phyloP scores from a whole-genome alignment of 2,113 vertebrate genomes.

The Naja naja region DNA sequence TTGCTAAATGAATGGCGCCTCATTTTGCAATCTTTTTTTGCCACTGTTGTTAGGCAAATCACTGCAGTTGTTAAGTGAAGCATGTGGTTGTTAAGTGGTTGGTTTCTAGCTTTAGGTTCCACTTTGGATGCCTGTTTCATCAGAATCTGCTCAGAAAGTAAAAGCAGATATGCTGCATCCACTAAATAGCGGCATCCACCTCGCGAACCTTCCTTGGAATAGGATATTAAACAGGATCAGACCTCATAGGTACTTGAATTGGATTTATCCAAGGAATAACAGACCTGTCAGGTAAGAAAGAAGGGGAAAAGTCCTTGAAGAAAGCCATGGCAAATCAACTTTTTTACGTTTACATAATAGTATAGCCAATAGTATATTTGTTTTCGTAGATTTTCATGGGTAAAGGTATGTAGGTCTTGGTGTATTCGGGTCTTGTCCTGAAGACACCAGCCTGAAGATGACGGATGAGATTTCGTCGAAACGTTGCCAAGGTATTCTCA shows the following conservation, averaged over 20 bases:
- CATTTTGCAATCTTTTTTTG: too few relatives aligned
- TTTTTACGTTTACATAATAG: not conserved
- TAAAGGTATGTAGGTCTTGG: too few relatives aligned
- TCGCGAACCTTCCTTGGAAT: not conserved
- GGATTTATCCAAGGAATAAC: not conserved
- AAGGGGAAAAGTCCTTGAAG: not conserved
- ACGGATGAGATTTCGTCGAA: too few relatives aligned
- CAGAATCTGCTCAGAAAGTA: not conserved
- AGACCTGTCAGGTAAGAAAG: not conserved
- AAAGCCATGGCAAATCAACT: not conserved
- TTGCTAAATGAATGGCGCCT: too few relatives aligned
- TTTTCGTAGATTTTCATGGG: too few relatives aligned
- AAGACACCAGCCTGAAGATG: too few relatives aligned
- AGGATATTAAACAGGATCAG: not conserved
- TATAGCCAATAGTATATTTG: not conserved
- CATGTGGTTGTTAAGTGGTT: not conserved
- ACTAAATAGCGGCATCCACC: not conserved
- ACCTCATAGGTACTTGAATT: not conserved
- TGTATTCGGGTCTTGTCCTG: too few relatives aligned
- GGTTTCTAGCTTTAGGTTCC: not conserved
- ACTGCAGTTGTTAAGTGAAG: too few relatives aligned
- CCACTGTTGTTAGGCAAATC: too few relatives aligned
- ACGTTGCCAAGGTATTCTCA: too few relatives aligned
- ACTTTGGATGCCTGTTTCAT: not conserved
- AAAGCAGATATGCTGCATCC: not conserved